Conservation (phyloP, 2,113 vertebrate species). For the Garra rufa region DNA sequence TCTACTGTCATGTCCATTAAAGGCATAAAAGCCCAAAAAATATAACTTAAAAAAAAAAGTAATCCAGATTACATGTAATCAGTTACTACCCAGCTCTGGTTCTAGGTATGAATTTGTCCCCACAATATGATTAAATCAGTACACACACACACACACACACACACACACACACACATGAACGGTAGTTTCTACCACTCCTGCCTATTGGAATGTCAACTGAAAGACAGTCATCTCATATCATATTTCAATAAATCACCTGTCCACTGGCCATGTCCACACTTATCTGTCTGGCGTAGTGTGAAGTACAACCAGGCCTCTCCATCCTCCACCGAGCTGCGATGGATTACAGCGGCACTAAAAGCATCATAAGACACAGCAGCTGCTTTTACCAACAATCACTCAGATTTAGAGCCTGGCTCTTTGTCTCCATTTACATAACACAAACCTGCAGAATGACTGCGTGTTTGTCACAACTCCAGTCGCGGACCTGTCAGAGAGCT, state of each 20-base stretch:
- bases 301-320: constrained; percentile 13
- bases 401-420: constrained; percentile 10
- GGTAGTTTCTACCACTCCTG: neutral
- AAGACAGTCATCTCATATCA: constrained; percentile 19
- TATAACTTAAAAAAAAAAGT: too few relatives aligned
- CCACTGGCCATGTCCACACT: neutral
- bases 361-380: constrained; percentile 28
- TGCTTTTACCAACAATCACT: constrained; percentile 7
- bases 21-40: too few relatives aligned
- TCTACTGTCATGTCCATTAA: too few relatives aligned
- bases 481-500: neutral
- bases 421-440: constrained; percentile 30
- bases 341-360: constrained; percentile 28
- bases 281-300: constrained; percentile 16
- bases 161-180: too few relatives aligned
- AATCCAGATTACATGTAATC: too few relatives aligned
- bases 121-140: neutral
- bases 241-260: constrained; percentile 32
- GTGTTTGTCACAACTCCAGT: constrained; percentile 32
- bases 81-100: too few relatives aligned
- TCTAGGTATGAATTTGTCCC: neutral
- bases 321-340: constrained; percentile 15
- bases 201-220: constrained; percentile 8
- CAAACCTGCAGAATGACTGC: constrained; percentile 17
- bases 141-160: neutral